phyloP scores from a whole-genome alignment of 2,888 invertebrate species.

The Philonicus albiceps region DNA sequence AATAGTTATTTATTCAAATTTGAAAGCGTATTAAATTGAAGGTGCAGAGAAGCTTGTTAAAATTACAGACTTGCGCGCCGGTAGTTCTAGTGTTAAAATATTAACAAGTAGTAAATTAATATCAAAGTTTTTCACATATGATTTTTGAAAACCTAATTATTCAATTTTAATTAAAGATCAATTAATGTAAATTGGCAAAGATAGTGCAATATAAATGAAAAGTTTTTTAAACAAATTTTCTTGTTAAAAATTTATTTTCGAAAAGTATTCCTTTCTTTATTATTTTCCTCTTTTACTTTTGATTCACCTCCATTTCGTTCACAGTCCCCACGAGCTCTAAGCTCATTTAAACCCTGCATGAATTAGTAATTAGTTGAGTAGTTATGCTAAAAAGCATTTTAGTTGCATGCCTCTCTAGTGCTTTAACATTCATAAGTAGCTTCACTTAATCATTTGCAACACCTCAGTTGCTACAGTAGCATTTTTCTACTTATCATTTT shows the following conservation, averaged over 20 bases:
- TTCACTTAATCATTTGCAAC: not conserved
- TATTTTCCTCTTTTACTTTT: constrained; percentile 48
- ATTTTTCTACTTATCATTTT: not conserved
- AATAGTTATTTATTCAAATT: no score
- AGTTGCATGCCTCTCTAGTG: constrained; percentile 14
- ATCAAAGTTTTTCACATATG: no score
- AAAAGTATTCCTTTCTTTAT: constrained; percentile 46
- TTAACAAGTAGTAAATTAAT: not conserved
- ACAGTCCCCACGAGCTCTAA: constrained; percentile 51
- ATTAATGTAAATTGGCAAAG: not conserved
- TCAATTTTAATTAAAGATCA: not conserved
- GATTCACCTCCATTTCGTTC: constrained; percentile 60
- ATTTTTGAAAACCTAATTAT: no score
- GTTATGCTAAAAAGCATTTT: not conserved
- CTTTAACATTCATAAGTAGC: constrained; percentile 5
- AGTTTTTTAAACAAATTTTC: not conserved
- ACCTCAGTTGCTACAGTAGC: not conserved
- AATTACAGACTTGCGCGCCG: no score
- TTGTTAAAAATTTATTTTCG: constrained; percentile 30
- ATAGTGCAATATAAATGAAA: not conserved
- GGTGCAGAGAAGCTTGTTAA: no score
- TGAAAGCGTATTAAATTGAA: no score
- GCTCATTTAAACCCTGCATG: constrained; percentile 20
- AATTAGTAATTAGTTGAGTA: constrained; percentile 24
- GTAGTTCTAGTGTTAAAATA: no score